Evolutionary conservation across 2,113 vertebrate species (phyloP).

Genomic region (Coturnix japonica): DNA sequence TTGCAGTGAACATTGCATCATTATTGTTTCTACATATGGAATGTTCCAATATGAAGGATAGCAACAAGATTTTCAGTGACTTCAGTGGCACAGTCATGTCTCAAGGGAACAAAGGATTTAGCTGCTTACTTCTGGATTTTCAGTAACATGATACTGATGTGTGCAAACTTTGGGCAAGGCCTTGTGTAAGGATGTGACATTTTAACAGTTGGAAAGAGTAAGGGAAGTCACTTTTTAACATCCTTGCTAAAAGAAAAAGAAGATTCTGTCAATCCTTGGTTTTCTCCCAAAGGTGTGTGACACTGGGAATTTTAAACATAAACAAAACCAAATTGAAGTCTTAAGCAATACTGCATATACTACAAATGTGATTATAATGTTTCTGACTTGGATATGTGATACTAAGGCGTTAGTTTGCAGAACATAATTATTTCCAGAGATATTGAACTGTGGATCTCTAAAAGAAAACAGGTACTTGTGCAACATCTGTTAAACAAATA

Average conservation of each 20-base stretch:
- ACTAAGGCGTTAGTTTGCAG: background rate
- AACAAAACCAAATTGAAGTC: conserved; percentile 9
- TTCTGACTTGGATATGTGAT: background rate
- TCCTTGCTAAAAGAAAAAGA: background rate
- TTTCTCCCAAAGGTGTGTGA: background rate
- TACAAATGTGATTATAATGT: background rate
- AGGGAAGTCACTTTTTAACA: background rate
- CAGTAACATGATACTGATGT: background rate
- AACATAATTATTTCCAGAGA: background rate
- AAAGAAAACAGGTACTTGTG: background rate
- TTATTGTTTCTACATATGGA: background rate
- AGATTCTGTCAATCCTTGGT: background rate
- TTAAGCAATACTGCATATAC: background rate
- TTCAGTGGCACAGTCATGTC: background rate
- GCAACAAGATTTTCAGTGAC: background rate
- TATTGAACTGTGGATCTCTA: background rate
- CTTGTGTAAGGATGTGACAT: background rate
- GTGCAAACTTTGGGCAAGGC: background rate
- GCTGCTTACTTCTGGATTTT: conserved; percentile 19
- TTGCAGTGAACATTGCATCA: background rate
- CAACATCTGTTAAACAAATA: background rate
- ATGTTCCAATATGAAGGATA: background rate
- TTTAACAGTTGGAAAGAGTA: background rate
- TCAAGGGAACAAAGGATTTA: background rate
- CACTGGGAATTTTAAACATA: background rate